Evolutionary conservation across 2,113 vertebrate genomes (phyloP), one percentile per base, ranked within the genome.

Genomic region (Alethe castanea): DNA sequence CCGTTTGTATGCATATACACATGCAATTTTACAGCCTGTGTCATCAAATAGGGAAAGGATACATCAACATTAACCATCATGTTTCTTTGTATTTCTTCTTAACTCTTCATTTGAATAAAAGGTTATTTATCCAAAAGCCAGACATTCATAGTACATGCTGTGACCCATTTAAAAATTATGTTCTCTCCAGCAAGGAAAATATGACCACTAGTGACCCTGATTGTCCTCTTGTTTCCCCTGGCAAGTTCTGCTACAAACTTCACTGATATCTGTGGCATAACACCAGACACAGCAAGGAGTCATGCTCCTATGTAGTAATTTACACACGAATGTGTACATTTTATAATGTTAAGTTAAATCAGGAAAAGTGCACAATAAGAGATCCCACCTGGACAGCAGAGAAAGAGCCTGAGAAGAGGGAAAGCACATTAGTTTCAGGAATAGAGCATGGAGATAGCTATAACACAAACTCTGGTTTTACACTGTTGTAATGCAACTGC

Each of bases 361-460:
- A 54, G 17, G 45, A 81, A 47, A 70, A 70, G 3, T 19, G 11
- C 11, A 45, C 16, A 70, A 26, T 50, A 10, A 59, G 15, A 69
- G 2, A 4, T 18, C 9, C 23, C 38, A 14, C 7, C 53, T 47
- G 24, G 1, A 31, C 4, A 52, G 15, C 33, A 47, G 13, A 50
- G 8, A 11, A 69, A 42, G 19, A 25, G 3, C 5, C 25, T 31
- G 17, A 47, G 17, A 31, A 36, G 12, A 52, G 5, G 6, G 18
- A 52, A 69, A 20, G 25, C 25, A 17, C 10, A 38, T 1, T 9
- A 6, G 64, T 67, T 59, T 72, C 48, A 74, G 42, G 47, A 61
- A 57, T 0, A 31, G 8, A 26, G 2, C 2, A 2, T 28, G 11
- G 53, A 62, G 4, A 42, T 7, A 53, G 3, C 5, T 45, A 14